Evolutionary conservation across 1,140 invertebrate species (phyloP).

Genomic region (Papilio machaon): DNA sequence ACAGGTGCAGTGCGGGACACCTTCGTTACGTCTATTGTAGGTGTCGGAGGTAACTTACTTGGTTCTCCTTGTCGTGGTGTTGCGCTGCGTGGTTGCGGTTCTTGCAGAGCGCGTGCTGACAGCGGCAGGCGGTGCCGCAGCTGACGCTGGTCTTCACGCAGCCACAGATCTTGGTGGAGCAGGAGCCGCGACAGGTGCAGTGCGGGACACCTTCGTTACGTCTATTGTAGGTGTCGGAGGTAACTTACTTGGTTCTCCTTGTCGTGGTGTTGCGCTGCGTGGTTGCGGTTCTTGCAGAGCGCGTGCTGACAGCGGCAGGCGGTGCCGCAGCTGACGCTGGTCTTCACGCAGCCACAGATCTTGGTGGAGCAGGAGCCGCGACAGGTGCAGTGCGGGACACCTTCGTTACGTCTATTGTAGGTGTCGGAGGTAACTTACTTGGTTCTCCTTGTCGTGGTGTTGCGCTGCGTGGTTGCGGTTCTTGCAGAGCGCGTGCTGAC

Average conservation of each 20-base stretch:
- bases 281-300: slow-evolving; percentile 79
- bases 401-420: slow-evolving; percentile 79
- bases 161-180: slow-evolving; percentile 82
- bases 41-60: neutral
- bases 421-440: neutral
- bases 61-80: slow-evolving; percentile 74
- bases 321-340: slow-evolving; percentile 70
- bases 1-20: slow-evolving; percentile 83
- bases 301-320: slow-evolving; percentile 82
- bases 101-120: slow-evolving; percentile 77
- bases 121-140: slow-evolving; percentile 82
- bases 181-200: slow-evolving; percentile 84
- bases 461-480: slow-evolving; percentile 72
- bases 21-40: slow-evolving; percentile 79
- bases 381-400: slow-evolving; percentile 83
- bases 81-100: slow-evolving; percentile 72
- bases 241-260: slow-evolving; percentile 61
- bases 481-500: slow-evolving; percentile 77
- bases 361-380: slow-evolving; percentile 83
- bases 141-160: slow-evolving; percentile 80
- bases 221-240: too few species aligned
- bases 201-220: slow-evolving; percentile 80
- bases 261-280: slow-evolving; percentile 62
- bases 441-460: slow-evolving; percentile 74
- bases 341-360: slow-evolving; percentile 84